Percentiles rank a stretch among this genome's conserved stretches.
Evolutionary conservation across 2,797 vertebrate species (phyloP).

Genomic region (Dallia pectoralis): DNA sequence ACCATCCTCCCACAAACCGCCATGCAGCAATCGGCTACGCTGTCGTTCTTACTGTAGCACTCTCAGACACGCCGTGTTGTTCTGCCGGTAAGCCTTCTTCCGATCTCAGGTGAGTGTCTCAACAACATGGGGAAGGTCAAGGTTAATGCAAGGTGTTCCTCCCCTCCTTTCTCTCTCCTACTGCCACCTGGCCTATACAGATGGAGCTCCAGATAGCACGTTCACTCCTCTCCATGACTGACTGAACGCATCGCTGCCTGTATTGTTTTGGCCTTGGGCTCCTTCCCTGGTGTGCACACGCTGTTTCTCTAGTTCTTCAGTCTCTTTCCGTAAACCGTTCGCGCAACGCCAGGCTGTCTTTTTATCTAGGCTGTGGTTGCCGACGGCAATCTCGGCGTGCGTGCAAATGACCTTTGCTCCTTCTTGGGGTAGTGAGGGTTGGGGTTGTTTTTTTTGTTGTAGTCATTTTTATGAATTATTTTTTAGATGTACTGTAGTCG

Average conservation of each 20-base stretch:
- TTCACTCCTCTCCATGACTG: conserved; percentile 37
- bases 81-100: not conserved
- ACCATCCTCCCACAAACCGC: not conserved
- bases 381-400: conserved; percentile 47
- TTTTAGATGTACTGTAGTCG: not conserved
- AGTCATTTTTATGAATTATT: not conserved
- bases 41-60: not conserved
- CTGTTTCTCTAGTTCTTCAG: conserved; percentile 10
- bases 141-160: conserved; percentile 60
- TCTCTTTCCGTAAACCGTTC: conserved; percentile 46
- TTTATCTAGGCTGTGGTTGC: conserved; percentile 48
- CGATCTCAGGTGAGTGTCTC: not conserved
- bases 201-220: conserved; percentile 58
- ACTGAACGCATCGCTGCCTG: not conserved
- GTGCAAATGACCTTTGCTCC: conserved; percentile 4
- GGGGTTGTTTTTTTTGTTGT: not conserved
- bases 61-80: not conserved
- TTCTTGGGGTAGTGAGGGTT: not conserved
- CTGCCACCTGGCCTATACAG: conserved; percentile 51
- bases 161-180: conserved; percentile 18
- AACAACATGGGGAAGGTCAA: conserved; percentile 62
- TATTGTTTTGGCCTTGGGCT: conserved; percentile 31
- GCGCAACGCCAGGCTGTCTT: conserved; percentile 27
- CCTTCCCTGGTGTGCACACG: conserved; percentile 28
- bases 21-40: not conserved